Percentiles rank a stretch among this genome's conserved stretches.
Conservation (phyloP, 2,113 vertebrate genomes). For the Psilopogon haemacephalus region DNA sequence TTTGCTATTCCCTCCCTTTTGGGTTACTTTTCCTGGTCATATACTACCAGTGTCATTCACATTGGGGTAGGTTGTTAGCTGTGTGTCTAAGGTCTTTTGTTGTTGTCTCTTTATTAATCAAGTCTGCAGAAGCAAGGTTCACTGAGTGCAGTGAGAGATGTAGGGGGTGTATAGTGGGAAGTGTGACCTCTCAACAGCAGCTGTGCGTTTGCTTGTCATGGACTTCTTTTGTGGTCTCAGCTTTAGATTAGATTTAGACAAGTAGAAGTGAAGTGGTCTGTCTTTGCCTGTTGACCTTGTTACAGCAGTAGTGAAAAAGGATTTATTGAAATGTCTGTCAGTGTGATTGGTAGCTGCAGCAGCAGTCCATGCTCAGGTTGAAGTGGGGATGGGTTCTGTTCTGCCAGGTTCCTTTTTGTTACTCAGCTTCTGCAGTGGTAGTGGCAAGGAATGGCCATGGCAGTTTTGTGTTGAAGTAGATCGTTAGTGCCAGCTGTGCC, state of each 20-base stretch:
- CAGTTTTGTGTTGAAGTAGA: not conserved
- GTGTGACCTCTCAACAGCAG: not conserved
- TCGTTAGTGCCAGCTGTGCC: not conserved
- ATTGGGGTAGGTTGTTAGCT: not conserved
- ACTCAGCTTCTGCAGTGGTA: not conserved
- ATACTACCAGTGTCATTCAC: not conserved
- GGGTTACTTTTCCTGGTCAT: not conserved
- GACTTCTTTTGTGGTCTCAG: not conserved
- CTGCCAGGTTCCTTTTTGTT: not conserved
- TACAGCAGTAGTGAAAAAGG: not conserved
- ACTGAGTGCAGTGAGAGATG: not conserved
- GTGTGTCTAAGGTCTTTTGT: not conserved
- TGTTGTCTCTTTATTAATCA: not conserved
- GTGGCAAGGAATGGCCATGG: not conserved
- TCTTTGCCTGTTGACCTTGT: not conserved
- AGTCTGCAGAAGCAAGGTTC: not conserved
- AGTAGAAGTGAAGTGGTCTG: not conserved
- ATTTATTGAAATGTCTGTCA: not conserved
- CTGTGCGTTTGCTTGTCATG: not conserved
- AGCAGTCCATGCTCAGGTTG: rapidly evolving
- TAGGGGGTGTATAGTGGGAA: not conserved
- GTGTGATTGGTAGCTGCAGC: not conserved
- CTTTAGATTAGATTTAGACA: not conserved
- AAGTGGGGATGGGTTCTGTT: not conserved
- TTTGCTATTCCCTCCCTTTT: not conserved